These are phyloP conservation scores for Syritta pipiens DNA, from an alignment of 2,888 invertebrate species.

Conservation along the genomic window DNA sequence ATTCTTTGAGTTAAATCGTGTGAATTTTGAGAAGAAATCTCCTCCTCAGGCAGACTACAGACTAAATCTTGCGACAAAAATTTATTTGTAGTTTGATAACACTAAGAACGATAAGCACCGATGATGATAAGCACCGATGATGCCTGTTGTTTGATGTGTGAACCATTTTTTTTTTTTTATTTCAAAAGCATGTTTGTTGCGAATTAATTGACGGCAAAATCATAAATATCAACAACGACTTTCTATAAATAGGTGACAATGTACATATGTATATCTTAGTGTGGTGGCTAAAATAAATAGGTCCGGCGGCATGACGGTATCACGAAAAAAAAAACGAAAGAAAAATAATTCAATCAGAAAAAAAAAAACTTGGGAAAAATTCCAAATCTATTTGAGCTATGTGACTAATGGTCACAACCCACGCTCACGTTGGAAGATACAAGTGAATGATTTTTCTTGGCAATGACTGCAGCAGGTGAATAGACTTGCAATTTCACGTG, in stretches of 20 bases:
- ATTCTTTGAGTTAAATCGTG: too few relatives aligned
- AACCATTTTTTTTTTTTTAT: background rate
- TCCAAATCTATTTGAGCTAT: constrained; percentile 54
- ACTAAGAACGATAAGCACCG: constrained; percentile 33
- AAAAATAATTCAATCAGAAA: constrained; percentile 21
- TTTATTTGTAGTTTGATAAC: constrained; percentile 45
- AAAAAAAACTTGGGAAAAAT: constrained; percentile 34
- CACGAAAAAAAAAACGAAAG: constrained; percentile 19
- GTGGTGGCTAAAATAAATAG: too few relatives aligned
- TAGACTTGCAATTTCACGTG: constrained; percentile 21
- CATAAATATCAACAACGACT: background rate
- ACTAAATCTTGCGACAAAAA: constrained; percentile 31
- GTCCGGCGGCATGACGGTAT: too few relatives aligned
- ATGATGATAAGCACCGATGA: constrained; percentile 32
- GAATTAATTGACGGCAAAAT: constrained; percentile 11
- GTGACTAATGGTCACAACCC: constrained; percentile 47
- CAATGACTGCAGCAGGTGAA: constrained; percentile 55
- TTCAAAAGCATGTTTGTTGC: background rate
- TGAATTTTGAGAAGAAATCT: background rate
- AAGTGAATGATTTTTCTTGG: constrained; percentile 36
- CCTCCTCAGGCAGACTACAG: background rate
- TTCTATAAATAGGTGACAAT: constrained; percentile 41
- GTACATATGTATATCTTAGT: too few relatives aligned
- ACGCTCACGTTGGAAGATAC: constrained; percentile 27
- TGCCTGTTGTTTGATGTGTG: too few relatives aligned